Evolutionary conservation across 2,113 vertebrate species (phyloP).

Genomic region (Morone chrysops): DNA sequence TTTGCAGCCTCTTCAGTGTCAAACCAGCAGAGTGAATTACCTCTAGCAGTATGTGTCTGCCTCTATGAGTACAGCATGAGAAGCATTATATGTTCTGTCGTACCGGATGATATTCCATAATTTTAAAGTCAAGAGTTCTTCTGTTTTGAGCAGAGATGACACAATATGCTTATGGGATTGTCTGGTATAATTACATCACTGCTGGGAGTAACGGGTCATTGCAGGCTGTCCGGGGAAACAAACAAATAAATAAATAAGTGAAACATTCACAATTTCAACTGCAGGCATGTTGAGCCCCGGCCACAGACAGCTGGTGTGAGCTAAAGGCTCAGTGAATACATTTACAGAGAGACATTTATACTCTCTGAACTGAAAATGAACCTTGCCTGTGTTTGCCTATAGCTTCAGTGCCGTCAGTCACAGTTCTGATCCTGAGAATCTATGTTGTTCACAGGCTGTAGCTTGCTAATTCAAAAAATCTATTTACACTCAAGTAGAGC

Average conservation of each 20-base stretch:
- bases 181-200: slow-evolving; percentile 53
- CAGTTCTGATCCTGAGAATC: not conserved
- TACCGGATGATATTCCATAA: not conserved
- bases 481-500: not conserved
- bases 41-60: not conserved
- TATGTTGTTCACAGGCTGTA: not conserved
- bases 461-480: not conserved
- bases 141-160: slow-evolving; percentile 26
- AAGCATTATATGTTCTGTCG: not conserved
- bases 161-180: slow-evolving; percentile 48
- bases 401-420: not conserved
- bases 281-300: slow-evolving; percentile 25
- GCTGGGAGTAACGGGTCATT: not conserved
- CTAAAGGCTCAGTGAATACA: slow-evolving; percentile 34
- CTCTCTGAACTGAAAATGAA: slow-evolving; percentile 45
- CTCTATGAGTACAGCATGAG: slow-evolving; percentile 14
- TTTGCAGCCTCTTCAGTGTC: not conserved
- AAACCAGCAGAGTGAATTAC: slow-evolving; percentile 2
- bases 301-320: slow-evolving; percentile 39
- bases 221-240: slow-evolving; percentile 6
- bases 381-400: slow-evolving; percentile 1
- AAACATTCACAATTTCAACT: slow-evolving; percentile 21
- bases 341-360: slow-evolving; percentile 26
- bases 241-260: slow-evolving; percentile 13
- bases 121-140: slow-evolving; percentile 15